Conservation (phyloP, 2,113 vertebrate species). For the Poecilia latipinna region DNA sequence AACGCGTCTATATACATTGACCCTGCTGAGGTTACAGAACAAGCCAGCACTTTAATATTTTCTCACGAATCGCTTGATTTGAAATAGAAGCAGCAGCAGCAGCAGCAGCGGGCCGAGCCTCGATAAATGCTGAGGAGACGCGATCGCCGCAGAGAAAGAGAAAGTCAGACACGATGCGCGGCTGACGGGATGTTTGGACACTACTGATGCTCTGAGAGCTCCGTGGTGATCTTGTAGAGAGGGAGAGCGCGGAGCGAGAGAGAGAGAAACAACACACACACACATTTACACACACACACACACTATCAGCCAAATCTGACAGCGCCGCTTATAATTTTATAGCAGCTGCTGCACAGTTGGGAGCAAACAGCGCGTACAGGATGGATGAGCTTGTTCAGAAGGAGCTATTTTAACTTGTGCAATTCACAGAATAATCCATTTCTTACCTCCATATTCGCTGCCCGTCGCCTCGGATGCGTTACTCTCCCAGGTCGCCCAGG, state of each 20-base stretch:
- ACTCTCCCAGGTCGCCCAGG: not conserved
- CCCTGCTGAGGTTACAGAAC: conserved; percentile 54
- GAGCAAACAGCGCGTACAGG: conserved; percentile 13
- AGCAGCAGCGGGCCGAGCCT: not conserved
- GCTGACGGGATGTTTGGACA: conserved; percentile 76
- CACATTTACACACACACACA: conserved; percentile 5
- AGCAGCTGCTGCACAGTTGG: conserved; percentile 52
- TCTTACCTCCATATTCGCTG: conserved; percentile 74
- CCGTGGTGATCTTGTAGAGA: conserved; percentile 61
- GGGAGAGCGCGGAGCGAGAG: conserved; percentile 37
- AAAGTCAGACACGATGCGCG: conserved; percentile 72
- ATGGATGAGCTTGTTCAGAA: not conserved
- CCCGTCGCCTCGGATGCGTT: conserved; percentile 37
- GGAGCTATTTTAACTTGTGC: conserved; percentile 41
- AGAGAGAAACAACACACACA: conserved; percentile 18
- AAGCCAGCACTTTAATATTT: conserved; percentile 45
- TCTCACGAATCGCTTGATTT: conserved; percentile 13
- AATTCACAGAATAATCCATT: conserved; percentile 18
- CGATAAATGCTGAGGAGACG: conserved; percentile 19
- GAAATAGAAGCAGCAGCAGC: conserved; percentile 15
- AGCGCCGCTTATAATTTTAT: conserved; percentile 48
- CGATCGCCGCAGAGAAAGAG: conserved; percentile 34
- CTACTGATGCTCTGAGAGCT: conserved; percentile 76
- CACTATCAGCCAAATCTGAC: conserved; percentile 66
- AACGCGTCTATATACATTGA: conserved; percentile 87